Evolutionary conservation across 2,113 vertebrate genomes (phyloP).

Genomic region (Sciurus niger): DNA sequence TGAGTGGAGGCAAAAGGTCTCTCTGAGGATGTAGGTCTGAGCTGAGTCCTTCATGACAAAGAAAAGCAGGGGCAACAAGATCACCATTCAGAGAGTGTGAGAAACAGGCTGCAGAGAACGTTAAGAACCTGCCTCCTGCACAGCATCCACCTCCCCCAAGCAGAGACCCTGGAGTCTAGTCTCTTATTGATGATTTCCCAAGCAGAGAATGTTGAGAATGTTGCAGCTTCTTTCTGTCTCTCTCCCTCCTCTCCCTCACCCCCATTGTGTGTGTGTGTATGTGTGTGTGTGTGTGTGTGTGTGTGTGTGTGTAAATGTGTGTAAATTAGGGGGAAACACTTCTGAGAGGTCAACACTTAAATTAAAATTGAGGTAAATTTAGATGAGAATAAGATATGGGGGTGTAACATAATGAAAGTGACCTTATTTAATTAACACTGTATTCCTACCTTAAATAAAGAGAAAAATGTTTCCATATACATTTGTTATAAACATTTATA

Average conservation of each 20-base stretch:
- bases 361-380: constrained; percentile 53
- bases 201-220: not conserved
- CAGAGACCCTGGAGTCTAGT: not conserved
- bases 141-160: not conserved
- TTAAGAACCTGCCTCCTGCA: not conserved
- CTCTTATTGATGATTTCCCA: not conserved
- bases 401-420: constrained; percentile 23
- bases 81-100: not conserved
- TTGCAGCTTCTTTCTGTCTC: not conserved
- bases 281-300: not conserved
- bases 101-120: not conserved
- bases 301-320: not conserved
- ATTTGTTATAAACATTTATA: not conserved
- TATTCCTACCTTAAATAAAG: not conserved
- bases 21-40: not conserved
- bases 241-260: too few relatives aligned
- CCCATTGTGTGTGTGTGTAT: too few relatives aligned
- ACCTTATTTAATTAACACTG: not conserved
- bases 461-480: constrained; percentile 30
- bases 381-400: not conserved
- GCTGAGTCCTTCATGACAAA: not conserved
- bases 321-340: not conserved
- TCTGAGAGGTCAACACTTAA: constrained; percentile 18
- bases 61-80: not conserved
- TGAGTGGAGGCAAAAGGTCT: not conserved